A percentile compares a stretch with the other conserved stretches of the same genome.
Conservation (phyloP, 2,797 vertebrate genomes). For the Aulostomus chinensis region DNA sequence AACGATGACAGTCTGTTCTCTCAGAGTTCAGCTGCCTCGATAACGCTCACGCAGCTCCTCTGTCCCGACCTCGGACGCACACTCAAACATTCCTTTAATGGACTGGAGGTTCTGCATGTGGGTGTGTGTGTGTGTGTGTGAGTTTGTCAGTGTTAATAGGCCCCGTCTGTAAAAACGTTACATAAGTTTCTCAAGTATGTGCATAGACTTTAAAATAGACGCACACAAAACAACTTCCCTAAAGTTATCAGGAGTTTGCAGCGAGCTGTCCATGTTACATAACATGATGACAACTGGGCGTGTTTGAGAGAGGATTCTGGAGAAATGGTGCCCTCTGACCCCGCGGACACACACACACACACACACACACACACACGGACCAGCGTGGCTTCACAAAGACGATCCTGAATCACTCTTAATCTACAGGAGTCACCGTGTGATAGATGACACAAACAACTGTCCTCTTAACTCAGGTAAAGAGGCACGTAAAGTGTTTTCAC, state of each 20-base stretch:
- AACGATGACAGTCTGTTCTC: slow-evolving; percentile 51
- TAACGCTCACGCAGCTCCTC: slow-evolving; percentile 23
- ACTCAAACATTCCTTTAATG: slow-evolving; percentile 31
- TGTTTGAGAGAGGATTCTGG: slow-evolving; percentile 18
- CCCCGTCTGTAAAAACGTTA: slow-evolving; percentile 21
- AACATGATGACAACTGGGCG: slow-evolving; percentile 23
- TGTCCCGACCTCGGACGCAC: slow-evolving; percentile 1
- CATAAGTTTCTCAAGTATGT: slow-evolving; percentile 29
- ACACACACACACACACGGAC: slow-evolving; percentile 11
- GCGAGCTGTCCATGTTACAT: slow-evolving; percentile 3
- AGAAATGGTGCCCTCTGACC: slow-evolving; percentile 41
- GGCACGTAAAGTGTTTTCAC: no score
- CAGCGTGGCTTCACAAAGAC: slow-evolving; percentile 17
- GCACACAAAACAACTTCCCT: slow-evolving; percentile 7
- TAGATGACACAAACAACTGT: no score
- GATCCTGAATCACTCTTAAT: no score
- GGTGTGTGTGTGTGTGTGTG: background rate
- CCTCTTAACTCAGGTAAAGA: no score
- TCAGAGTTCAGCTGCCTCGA: slow-evolving; percentile 45
- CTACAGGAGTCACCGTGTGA: no score
- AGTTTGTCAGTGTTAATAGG: background rate
- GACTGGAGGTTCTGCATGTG: slow-evolving; percentile 13
- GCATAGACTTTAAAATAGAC: slow-evolving; percentile 18
- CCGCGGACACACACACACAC: slow-evolving; percentile 1
- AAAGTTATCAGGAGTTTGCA: background rate